phyloP scores from a whole-genome alignment of 1,140 invertebrate species.

The Brachionus plicatilis region DNA sequence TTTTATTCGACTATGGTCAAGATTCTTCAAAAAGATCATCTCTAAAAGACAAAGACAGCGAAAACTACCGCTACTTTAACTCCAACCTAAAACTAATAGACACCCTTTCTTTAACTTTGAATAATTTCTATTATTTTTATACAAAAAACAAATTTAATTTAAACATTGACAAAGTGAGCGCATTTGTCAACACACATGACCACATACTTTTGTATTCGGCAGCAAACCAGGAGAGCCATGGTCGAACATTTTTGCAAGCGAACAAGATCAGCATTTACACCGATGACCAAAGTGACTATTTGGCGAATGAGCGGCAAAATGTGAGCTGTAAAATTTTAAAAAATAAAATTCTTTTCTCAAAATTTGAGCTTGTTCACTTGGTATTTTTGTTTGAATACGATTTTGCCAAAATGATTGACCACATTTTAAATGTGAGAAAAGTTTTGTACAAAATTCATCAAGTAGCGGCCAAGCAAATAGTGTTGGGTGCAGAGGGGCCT shows the following conservation, averaged over 20 bases:
- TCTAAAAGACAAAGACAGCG: neutral
- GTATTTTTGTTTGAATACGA: conserved; percentile 24
- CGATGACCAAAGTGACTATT: neutral
- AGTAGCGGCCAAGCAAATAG: neutral
- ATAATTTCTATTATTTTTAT: conserved; percentile 12
- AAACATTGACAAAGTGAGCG: neutral
- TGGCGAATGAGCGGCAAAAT: neutral
- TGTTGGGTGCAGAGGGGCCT: neutral
- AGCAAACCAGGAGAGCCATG: neutral
- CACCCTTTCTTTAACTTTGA: neutral
- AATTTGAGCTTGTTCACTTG: neutral
- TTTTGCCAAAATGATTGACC: conserved; percentile 32
- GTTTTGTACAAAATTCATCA: conserved; percentile 4
- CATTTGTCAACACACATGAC: neutral
- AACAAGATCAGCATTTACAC: neutral
- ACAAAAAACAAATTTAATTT: neutral
- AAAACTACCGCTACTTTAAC: neutral
- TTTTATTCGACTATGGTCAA: neutral
- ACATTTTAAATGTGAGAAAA: conserved; percentile 34
- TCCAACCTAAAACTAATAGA: neutral
- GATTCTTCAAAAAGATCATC: neutral
- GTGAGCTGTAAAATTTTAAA: neutral
- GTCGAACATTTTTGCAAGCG: neutral
- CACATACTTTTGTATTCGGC: neutral
- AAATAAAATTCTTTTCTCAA: conserved; percentile 6